Base-by-base conservation (phyloP, 2,113 vertebrate genomes). In the Propithecus coquereli region DNA sequence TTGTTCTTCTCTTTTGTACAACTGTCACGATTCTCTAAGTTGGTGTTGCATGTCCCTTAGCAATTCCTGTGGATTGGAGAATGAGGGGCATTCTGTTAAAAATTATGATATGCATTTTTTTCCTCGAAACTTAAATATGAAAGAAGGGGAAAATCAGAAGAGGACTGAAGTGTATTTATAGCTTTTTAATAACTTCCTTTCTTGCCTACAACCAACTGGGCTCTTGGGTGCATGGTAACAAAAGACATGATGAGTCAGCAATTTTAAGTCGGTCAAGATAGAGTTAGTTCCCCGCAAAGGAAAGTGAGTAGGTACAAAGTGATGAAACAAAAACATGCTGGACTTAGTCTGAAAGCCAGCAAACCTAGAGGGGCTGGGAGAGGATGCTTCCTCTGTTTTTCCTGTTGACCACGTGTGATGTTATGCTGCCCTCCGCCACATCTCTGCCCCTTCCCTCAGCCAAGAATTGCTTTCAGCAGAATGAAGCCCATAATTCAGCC, bases 241-340 rank as follows among this genome's bases (percentile, higher is more conserved):
- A 40, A 87, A 34, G 27, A 12, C 5, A 14, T 16, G 12, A 30
- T 40, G 45, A 47, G n/a, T 54, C 54, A 43, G 13, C 57, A 45
- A 54, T 52, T 61, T 87, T 34, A 50, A 34, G 27, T 89, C 14
- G 16, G 76, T 90, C 1, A 40, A 59, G 40, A n/a, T 27, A 71
- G 32, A 45, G 13, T 30, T 65, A 45, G 13, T 30, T 65, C 34
- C 40, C 12, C n/a, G 40, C 23, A 37, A 59, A 84, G 25, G 52
- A 77, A 30, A 59, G 4, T 37, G 45, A 22, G 25, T 25, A 25
- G n/a, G 30, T 27, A 10, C 9, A 84, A 32, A 77, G 10, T 40
- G 32, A 54, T 6, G 16, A 1, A 81, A 65, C 0, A 1, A 20
- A 52, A 0, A 3, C 25, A 2, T 1, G 20, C 17, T 6, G 17